These are phyloP conservation scores for Hephaestus fuliginosus DNA, from an alignment of 2,797 vertebrate genomes.

Conservation along the genomic window DNA sequence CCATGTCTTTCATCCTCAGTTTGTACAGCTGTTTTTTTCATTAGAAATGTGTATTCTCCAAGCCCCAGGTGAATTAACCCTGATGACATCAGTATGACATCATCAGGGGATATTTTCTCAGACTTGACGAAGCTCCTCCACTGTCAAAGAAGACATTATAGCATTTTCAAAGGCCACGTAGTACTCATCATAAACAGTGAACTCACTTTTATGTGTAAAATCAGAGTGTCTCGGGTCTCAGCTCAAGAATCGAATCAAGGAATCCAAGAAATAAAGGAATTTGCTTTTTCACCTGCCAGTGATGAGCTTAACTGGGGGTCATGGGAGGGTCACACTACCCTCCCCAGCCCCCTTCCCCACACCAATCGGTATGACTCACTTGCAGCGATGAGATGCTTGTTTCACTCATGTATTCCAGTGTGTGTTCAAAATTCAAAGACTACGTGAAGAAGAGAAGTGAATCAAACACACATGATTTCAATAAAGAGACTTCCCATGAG, in stretches of 20 bases:
- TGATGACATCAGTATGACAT: background rate
- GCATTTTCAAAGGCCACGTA: too few relatives aligned
- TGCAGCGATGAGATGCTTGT: background rate
- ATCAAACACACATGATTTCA: background rate
- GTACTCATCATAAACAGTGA: too few relatives aligned
- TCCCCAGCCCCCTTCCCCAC: too few relatives aligned
- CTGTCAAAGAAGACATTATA: background rate
- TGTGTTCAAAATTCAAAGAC: background rate
- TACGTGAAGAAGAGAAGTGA: background rate
- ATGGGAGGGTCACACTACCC: too few relatives aligned
- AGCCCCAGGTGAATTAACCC: background rate
- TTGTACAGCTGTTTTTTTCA: background rate
- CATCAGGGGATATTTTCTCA: background rate
- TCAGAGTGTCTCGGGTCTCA: background rate
- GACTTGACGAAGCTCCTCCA: background rate
- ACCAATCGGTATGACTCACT: background rate
- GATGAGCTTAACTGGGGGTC: background rate
- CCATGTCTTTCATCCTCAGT: background rate
- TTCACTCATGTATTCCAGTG: background rate
- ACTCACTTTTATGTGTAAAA: background rate
- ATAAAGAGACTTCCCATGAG: background rate
- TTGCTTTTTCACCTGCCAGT: background rate
- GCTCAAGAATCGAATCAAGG: too few relatives aligned
- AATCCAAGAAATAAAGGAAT: background rate
- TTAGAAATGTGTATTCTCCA: background rate